phyloP scores from a whole-genome alignment of 2,888 invertebrate genomes.

The Drosophila meridionalis region DNA sequence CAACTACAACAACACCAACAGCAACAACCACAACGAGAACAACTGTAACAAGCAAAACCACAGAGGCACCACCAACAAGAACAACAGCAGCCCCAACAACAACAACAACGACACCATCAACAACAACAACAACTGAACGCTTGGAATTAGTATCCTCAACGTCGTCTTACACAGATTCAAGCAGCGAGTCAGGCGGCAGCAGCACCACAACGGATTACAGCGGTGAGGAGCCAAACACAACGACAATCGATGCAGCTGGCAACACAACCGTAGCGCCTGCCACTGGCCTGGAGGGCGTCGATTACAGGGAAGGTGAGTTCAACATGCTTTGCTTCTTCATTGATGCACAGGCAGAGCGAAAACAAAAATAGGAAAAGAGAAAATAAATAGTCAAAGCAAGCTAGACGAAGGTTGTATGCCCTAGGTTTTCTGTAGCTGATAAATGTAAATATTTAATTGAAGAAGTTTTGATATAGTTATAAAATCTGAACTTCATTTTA shows the following conservation, averaged over 20 bases:
- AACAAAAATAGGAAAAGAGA: constrained; percentile 1
- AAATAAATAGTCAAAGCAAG: neutral
- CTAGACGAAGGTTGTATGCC: constrained; percentile 1
- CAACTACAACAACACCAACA: constrained; percentile 39
- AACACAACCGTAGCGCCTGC: constrained; percentile 75
- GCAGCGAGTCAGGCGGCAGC: constrained; percentile 43
- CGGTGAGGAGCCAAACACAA: constrained; percentile 51
- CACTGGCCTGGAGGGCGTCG: constrained; percentile 83
- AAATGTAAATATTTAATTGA: neutral
- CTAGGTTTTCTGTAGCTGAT: neutral
- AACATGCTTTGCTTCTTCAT: constrained; percentile 27
- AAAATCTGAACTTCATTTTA: too few relatives aligned
- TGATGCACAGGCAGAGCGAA: constrained; percentile 27
- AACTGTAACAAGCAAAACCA: constrained; percentile 59
- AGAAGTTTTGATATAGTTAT: too few relatives aligned
- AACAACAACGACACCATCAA: constrained; percentile 29
- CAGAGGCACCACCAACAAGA: constrained; percentile 44
- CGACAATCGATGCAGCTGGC: constrained; percentile 64
- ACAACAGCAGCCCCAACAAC: constrained; percentile 15
- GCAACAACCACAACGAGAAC: constrained; percentile 38
- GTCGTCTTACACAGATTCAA: constrained; percentile 40
- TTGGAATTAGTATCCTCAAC: constrained; percentile 64
- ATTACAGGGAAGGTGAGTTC: constrained; percentile 84
- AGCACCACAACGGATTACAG: constrained; percentile 61
- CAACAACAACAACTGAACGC: constrained; percentile 42